Base-by-base conservation (phyloP, 2,797 vertebrate genomes). In the Bucorvus abyssinicus region DNA sequence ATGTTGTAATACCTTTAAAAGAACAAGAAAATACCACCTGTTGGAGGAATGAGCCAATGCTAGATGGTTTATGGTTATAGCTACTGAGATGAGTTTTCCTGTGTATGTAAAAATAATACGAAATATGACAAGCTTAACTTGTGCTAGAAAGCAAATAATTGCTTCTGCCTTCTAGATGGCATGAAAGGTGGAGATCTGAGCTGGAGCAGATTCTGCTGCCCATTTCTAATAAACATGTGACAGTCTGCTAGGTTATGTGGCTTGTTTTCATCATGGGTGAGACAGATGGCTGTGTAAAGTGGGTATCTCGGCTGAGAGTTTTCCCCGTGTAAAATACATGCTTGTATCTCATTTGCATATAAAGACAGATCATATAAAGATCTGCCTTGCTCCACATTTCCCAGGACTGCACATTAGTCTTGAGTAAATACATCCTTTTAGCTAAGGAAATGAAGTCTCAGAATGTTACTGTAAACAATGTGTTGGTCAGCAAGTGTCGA, bases 401-500 rank as follows among this genome's bases (percentile, higher is more conserved):
- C 65, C 53, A 55, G 3, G 45, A 16, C 30, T 87, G 47, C 38
- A 56, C n/a, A n/a, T 68, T 17, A 82, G 16, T 84, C 38, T 75
- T 55, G 59, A 87, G 74, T 91, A 91, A 75, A 57, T 70, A 0
- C 14, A 64, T 47, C 56, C 49, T 78, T 95, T 80, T 7, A 82
- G 84, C 15, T 87, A 13, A 81, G 82, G 71, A 59, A 38, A 47
- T 71, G 45, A 87, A 91, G 63, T 61, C 50, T 65, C 68, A 3
- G 57, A 87, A 68, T 52, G 50, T 64, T 71, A 22, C 50, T 89
- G 50, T 82, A 86, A 94, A 82, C 55, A 32, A 20, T 74, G n/a
- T 64, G 44, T 42, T 89, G 88, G 95, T 94, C 87, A 92, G 38
- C 50, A 65, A 94, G 77, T 45, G 77, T 70, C 60, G 70, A 75